Evolutionary conservation across 2,797 vertebrate species (phyloP), one percentile per base, ranked within the genome.

Genomic region (Hydrocynus forskahlii): DNA sequence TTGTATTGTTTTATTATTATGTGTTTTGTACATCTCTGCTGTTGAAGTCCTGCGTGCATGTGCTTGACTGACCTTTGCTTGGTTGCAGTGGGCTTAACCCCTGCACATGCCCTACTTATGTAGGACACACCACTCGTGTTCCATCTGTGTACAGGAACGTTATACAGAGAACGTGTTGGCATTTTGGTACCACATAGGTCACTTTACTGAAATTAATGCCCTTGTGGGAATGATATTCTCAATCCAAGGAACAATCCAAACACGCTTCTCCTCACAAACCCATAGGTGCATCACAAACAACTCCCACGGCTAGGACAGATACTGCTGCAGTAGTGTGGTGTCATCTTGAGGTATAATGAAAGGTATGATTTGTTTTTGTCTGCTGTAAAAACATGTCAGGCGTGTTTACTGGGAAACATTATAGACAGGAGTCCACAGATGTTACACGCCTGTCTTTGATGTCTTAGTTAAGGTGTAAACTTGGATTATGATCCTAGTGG

Each of bases 51-150:
- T 17, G 23, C 21, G 6, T 52, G 14, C 29, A 17, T 55, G 69
- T 4, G 50, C 78, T 82, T 63, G 81, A 48, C 55, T 87, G 87
- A 84, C 86, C 83, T 87, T 85, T 45, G 29, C 57, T 69, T 64
- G 75, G 80, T 69, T 72, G 54, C 77, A 81, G 70, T 79, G 77
- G 62, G 78, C 84, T 89, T 87, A 87, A 68, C 52, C 57, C 40
- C 35, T 82, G 57, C 81, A 87, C 84, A 80, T 29, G 8, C 50
- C 40, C 54, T 38, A 48, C 75, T 81, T 68, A 40, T 17, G 23
- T 78, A 57, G 19, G 76, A 78, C 81, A 67, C 8, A 59, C 52
- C 63, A 43, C 75, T 23, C 57, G 2, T 17, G 55, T 85, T 87
- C 76, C 84, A 79, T 38, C 62, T 72, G 35, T 79, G 63, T 40